Evolutionary conservation across 2,797 vertebrate species (phyloP), one percentile per base, ranked within the genome.

Genomic region (Chaetodon trifasciatus): DNA sequence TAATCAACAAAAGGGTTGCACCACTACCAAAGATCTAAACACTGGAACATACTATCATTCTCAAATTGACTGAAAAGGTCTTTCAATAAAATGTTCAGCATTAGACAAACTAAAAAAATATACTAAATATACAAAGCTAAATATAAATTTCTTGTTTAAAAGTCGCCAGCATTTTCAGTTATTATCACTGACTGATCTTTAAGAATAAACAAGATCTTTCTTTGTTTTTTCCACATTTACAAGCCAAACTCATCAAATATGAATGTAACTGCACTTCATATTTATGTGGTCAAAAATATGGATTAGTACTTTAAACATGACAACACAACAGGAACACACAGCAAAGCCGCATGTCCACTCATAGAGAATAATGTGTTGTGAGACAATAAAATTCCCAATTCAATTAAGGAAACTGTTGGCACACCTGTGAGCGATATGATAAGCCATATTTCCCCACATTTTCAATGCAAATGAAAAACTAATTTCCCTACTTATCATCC

Each of bases 381-480:
- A 70, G 71, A 87, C 71, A 73, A 61, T 55, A 44, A 71, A 56
- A 79, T 76, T 84, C 50, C 56, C 50, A 78, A 77, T 74, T 86
- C 76, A 92, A 85, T 92, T 80, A 85, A 85, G 74, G 57, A 67
- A 70, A 81, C 74, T 80, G 52, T 84, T 90, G 84, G 87, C 79
- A 74, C 84, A 76, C 76, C 67, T 87, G 78, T 81, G 68, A 79
- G 74, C 75, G 77, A 82, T 32, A 32, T 4, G 28, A 32, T 32
- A 61, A 87, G 79, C 63, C 78, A 87, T 67, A 86, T 72, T 70
- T 84, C 70, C 77, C 15, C 63, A 65, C 76, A 70, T 82, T 83
- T 82, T 72, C 72, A 78, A 88, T 89, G 84, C 73, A 91, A 91
- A 92, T 90, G 76, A 86, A 89, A 87, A 78, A 61, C 58, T 70